phyloP scores from a whole-genome alignment of 2,113 vertebrate genomes.

The Mugil cephalus region DNA sequence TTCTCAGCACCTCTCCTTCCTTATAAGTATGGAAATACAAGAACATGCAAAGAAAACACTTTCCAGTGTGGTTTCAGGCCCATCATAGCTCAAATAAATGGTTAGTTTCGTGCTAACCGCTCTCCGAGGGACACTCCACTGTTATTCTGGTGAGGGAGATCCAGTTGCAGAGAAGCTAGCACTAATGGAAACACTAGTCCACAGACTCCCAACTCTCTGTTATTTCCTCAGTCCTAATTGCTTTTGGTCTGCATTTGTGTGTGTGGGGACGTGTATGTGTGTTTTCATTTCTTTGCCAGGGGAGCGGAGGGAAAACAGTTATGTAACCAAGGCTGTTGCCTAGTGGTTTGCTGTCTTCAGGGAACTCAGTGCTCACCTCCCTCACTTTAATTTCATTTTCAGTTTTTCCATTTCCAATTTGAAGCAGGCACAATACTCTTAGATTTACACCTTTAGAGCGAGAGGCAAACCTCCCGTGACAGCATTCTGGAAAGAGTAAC shows the following conservation, averaged over 20 bases:
- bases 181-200: constrained; percentile 68
- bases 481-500: constrained; percentile 31
- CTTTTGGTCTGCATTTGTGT: constrained; percentile 54
- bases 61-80: constrained; percentile 49
- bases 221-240: constrained; percentile 77
- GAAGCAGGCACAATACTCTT: constrained; percentile 24
- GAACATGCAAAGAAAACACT: constrained; percentile 30
- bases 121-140: constrained; percentile 59
- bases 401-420: constrained; percentile 71
- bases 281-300: constrained; percentile 41
- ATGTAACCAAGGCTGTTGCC: constrained; percentile 72
- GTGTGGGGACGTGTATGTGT: constrained; percentile 32
- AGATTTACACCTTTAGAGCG: constrained; percentile 38
- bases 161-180: constrained; percentile 52
- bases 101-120: constrained; percentile 51
- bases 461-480: constrained; percentile 6
- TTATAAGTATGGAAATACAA: constrained; percentile 15
- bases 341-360: constrained; percentile 52
- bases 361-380: constrained; percentile 38
- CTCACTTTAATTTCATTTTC: constrained; percentile 61
- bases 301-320: constrained; percentile 69
- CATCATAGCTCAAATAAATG: constrained; percentile 55
- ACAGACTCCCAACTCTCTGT: constrained; percentile 55
- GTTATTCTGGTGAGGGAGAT: constrained; percentile 68
- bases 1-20: constrained; percentile 6